Evolutionary conservation across 2,113 vertebrate genomes (phyloP), one percentile per base, ranked within the genome.

Genomic region (Corythornis vintsioides): DNA sequence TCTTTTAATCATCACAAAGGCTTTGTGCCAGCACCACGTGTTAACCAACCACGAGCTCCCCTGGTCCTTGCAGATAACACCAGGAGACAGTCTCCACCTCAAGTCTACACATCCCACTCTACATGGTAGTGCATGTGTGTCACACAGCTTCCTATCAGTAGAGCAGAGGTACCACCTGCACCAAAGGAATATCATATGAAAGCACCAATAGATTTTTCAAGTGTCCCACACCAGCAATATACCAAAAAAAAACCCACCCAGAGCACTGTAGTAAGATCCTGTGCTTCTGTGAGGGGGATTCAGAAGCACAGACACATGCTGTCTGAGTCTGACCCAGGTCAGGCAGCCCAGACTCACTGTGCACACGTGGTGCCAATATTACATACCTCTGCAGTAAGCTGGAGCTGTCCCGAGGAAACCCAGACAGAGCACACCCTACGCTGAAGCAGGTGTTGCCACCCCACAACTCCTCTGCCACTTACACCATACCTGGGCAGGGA

Each of bases 51-150:
- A 74, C 38, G 38, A 83, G 19, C 19, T 72, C 25, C 47, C 14
- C 28, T 42, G 13, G 21, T 48, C 38, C 60, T 47, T 45, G 8
- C 35, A 70, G 69, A 19, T 13, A 69, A 13, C 47, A 26, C 1
- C 5, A 47, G 7, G 66, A 75, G 55, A 65, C 35, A 66, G 33
- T 20, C 24, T 35, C 20, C 55, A 57, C 24, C 63, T 53, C 63
- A 48, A 50, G 69, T 8, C 28, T 47, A 26, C 13, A 33, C 57
- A 65, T 1, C 78, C 45, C 65, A 16, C 29, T 26, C 29, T 29
- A 42, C 52, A 66, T 0, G 1, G 42, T n/a, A 79, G 5, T 75
- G 35, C 45, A 26, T 1, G 3, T 11, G 22, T 9, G 53, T 35
- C 40, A 42, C 1, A 15, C 17, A 48, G 71, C 70, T 84, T 71